phyloP scores from a whole-genome alignment of 2,797 vertebrate genomes.

The Leptoclinus maculatus region DNA sequence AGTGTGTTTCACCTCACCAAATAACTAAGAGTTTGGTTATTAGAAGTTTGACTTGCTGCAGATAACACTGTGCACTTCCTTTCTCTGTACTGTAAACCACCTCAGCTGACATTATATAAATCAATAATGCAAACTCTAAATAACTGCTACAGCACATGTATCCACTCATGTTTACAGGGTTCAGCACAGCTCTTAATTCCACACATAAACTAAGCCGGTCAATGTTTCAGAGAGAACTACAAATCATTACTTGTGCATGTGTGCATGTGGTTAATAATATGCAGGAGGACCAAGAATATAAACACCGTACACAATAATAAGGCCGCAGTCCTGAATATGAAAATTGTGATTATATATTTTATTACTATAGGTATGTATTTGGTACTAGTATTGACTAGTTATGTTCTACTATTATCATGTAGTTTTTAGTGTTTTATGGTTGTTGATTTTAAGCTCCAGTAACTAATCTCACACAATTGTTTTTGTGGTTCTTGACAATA shows the following conservation, averaged over 20 bases:
- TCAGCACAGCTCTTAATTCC: conserved; percentile 8
- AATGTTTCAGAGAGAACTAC: conserved; percentile 32
- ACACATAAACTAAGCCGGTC: not conserved
- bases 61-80: not conserved
- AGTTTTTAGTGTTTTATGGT: not conserved
- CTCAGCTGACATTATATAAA: not conserved
- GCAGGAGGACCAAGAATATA: not conserved
- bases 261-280: conserved; percentile 42
- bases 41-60: not conserved
- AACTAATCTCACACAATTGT: not conserved
- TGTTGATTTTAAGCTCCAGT: not conserved
- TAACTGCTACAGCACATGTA: not conserved
- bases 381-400: not conserved
- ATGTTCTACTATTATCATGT: not conserved
- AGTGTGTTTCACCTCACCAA: not conserved
- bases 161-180: not conserved
- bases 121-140: not conserved
- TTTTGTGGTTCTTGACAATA: not conserved
- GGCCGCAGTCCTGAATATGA: not conserved
- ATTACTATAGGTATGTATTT: not conserved
- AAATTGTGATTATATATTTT: not conserved
- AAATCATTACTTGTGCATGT: conserved; percentile 29
- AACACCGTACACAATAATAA: not conserved
- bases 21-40: not conserved
- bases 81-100: not conserved